A percentile compares a stretch with the other conserved stretches of the same genome.
These are phyloP conservation scores for Contarinia nasturtii DNA, from an alignment of 1,140 invertebrate species.

Conservation along the genomic window DNA sequence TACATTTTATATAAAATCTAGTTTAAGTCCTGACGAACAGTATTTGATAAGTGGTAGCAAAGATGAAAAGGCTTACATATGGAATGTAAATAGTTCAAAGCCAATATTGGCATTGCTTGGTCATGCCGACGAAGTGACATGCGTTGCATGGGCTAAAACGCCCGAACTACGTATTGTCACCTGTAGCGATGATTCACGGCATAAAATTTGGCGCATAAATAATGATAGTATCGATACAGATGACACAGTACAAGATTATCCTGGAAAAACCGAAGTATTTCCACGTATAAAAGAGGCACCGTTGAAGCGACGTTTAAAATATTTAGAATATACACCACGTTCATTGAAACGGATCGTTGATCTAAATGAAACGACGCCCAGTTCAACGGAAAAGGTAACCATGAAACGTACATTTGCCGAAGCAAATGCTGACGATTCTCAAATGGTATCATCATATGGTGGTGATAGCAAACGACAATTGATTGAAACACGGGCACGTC, in stretches of 20 bases:
- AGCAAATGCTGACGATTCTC: conserved; percentile 11
- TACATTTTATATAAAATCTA: conserved; percentile 67
- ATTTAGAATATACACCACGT: conserved; percentile 27
- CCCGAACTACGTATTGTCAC: conserved; percentile 43
- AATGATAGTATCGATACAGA: conserved; percentile 28
- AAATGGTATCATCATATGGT: conserved; percentile 4
- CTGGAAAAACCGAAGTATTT: conserved; percentile 32
- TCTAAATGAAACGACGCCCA: conserved; percentile 19
- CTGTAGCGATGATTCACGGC: conserved; percentile 57
- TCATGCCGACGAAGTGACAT: conserved; percentile 65
- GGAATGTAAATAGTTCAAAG: conserved; percentile 41
- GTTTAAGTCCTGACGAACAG: conserved; percentile 54
- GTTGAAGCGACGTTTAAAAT: conserved; percentile 17
- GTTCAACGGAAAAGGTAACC: conserved; percentile 13
- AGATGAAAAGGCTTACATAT: conserved; percentile 67
- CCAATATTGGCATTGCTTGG: conserved; percentile 48
- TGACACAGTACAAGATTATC: conserved; percentile 23
- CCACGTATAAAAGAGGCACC: conserved; percentile 5
- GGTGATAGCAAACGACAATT: conserved; percentile 20
- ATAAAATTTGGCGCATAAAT: conserved; percentile 55
- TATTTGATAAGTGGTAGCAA: conserved; percentile 70
- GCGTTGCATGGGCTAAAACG: conserved; percentile 51
- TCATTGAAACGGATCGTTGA: conserved; percentile 25
- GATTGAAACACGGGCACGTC: conserved; percentile 21
- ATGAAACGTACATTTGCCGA: conserved; percentile 17